phyloP scores from a whole-genome alignment of 2,888 invertebrate species.

The Chromoteleia sp. region DNA sequence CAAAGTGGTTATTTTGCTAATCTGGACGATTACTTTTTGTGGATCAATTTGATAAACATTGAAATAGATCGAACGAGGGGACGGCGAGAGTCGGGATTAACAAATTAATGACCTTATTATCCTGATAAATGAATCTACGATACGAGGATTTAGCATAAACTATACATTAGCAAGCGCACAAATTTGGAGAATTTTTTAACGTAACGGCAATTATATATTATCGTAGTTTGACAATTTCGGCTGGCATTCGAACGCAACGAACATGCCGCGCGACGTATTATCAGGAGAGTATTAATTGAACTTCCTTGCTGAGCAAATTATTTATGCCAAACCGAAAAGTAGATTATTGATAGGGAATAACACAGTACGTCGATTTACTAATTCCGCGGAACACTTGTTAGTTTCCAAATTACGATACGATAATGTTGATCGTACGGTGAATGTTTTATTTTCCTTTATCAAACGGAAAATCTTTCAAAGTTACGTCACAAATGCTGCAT shows the following conservation, averaged over 20 bases:
- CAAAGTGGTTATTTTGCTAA: constrained; percentile 44
- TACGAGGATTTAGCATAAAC: constrained; percentile 53
- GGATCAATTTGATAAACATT: constrained; percentile 57
- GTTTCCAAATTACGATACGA: not conserved
- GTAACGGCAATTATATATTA: constrained; percentile 46
- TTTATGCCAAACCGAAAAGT: constrained; percentile 34
- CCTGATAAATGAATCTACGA: constrained; percentile 60
- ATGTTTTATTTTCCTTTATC: no score
- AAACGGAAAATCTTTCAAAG: no score
- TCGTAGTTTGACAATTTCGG: constrained; percentile 33
- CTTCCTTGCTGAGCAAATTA: constrained; percentile 46
- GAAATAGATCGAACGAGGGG: constrained; percentile 36
- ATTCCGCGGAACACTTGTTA: constrained; percentile 7
- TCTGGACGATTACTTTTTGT: constrained; percentile 49
- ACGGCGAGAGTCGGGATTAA: constrained; percentile 52
- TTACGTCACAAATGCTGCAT: no score
- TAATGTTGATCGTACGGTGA: no score
- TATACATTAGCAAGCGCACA: constrained; percentile 40
- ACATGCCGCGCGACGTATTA: constrained; percentile 45
- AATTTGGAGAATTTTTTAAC: constrained; percentile 44
- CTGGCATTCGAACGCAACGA: constrained; percentile 21
- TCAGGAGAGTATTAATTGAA: constrained; percentile 61
- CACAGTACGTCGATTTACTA: constrained; percentile 44
- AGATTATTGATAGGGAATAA: constrained; percentile 35
- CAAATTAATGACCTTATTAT: constrained; percentile 61